Percentiles rank a stretch among this genome's conserved stretches.
phyloP scores from a whole-genome alignment of 2,113 vertebrate species.

The Brienomyrus longianalis region DNA sequence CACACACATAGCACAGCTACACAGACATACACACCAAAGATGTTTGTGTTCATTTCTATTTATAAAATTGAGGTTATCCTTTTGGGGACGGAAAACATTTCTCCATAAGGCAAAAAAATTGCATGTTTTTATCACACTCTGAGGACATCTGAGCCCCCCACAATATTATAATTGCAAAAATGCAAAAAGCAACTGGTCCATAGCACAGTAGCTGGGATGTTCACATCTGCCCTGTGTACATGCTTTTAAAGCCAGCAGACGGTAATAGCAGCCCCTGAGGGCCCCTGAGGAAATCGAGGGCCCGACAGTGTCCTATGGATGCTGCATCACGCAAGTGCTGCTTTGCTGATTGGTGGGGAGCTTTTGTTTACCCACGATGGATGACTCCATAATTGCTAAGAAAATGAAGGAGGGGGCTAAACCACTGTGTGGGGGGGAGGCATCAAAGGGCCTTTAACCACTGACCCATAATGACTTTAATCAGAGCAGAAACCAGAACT shows the following conservation, averaged over 20 bases:
- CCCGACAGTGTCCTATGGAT: neutral
- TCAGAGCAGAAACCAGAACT: neutral
- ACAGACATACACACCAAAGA: too few species aligned
- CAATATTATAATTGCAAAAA: neutral
- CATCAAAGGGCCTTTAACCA: slow-evolving; percentile 11
- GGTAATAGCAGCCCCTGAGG: neutral
- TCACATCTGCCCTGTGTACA: neutral
- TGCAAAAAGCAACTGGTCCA: neutral
- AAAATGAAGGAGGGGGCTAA: neutral
- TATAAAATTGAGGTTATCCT: neutral
- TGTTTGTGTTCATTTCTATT: neutral
- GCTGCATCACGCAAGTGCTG: neutral
- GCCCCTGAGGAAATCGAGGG: neutral
- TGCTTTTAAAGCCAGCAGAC: neutral
- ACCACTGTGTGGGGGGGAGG: neutral
- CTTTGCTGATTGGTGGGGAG: neutral
- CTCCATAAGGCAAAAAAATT: neutral
- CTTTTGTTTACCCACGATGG: slow-evolving; percentile 4
- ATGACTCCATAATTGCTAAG: slow-evolving; percentile 5
- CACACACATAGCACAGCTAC: too few species aligned
- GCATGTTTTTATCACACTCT: neutral
- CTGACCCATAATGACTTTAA: neutral
- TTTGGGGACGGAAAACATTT: neutral
- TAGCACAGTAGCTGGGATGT: neutral
- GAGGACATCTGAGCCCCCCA: neutral